Base-by-base conservation (phyloP, 2,888 invertebrate genomes). In the Axea sp. region DNA sequence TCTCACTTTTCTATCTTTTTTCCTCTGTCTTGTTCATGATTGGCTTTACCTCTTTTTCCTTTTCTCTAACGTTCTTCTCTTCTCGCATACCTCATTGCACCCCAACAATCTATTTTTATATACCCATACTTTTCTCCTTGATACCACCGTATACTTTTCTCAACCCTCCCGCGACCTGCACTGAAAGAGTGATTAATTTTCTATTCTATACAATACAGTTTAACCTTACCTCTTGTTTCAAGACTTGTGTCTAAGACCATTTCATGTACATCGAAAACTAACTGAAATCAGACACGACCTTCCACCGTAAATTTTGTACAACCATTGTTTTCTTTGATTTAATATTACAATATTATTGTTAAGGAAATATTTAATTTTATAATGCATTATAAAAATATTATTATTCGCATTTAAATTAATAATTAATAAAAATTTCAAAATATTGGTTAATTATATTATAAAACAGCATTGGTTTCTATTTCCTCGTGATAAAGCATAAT, bases 61-160 rank as follows among this genome's bases (percentile, higher is more conserved):
- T 75, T 57, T 51, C 51, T 64, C 51, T 51, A 41, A 30, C 55
- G 47, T 37, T 67, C 55, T 47, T 64, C 35, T 53, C 39, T 59
- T 47, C 41, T 68, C 47, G 57, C 45, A 47, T 76, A 55, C 69
- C 73, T 67, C 77, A 71, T 74, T 74, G 60, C 77, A 75, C 73
- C 76, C 75, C 73, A 60, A 45, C 71, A 55, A 80, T 84, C 82
- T 85, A 85, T 86, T 84, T 85, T 85, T 86, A 83, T 86, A 84
- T 85, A 81, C 78, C 81, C 80, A 72, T 82, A 80, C 73, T 79
- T 80, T 80, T 76, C 28, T 35, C 39, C 53, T 62, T 43, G 1
- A 6, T 4, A 19, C 28, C 19, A 60, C 39, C 37, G 26, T 78
- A 77, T 69, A 57, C 60, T 55, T 62, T 60, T 57, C 35, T 64